Evolutionary conservation across 2,797 vertebrate genomes (phyloP).

Genomic region (Gobio occitaniae): DNA sequence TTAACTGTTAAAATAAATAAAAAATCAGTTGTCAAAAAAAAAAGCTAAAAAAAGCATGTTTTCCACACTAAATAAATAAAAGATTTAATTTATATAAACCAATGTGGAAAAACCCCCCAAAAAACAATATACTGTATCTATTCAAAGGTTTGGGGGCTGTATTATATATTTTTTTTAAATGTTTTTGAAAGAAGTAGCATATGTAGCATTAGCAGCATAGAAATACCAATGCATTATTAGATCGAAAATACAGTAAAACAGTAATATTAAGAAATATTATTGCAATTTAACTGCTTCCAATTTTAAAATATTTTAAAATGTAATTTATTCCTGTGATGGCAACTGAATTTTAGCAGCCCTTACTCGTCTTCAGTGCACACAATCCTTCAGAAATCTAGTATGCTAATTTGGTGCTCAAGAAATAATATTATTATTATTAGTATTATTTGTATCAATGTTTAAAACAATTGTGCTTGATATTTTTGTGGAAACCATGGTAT

Average conservation of each 20-base stretch:
- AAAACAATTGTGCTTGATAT: not conserved
- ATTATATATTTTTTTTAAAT: no score
- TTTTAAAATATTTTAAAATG: not conserved
- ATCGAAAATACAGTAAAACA: not conserved
- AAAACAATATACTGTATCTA: no score
- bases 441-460: not conserved
- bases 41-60: no score
- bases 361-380: not conserved
- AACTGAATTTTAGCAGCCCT: not conserved
- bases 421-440: not conserved
- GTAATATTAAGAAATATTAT: not conserved
- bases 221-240: not conserved
- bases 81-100: no score
- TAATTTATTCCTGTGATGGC: no score
- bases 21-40: not conserved
- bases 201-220: no score
- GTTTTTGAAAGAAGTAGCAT: no score
- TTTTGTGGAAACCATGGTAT: not conserved
- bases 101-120: no score
- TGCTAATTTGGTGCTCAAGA: not conserved
- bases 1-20: no score
- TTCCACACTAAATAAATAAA: no score
- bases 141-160: no score
- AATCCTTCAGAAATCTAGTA: not conserved
- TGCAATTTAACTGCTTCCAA: not conserved